Conservation (phyloP, 2,113 vertebrate genomes). For the Hippopotamus amphibius region DNA sequence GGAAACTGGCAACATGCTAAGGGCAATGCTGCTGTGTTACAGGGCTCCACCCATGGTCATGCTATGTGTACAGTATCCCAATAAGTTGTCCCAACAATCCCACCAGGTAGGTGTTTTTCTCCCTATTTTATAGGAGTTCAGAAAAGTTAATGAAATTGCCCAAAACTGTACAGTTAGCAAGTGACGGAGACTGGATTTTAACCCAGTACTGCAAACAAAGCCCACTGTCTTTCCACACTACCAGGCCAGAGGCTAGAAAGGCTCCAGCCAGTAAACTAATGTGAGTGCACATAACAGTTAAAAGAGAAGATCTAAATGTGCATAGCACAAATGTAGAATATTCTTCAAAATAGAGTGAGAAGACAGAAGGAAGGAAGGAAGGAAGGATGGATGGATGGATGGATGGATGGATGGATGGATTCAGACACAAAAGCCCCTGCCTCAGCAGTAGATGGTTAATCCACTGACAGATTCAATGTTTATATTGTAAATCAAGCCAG, state of each 20-base stretch:
- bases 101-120: not conserved
- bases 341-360: slow-evolving; percentile 17
- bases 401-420: not conserved
- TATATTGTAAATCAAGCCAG: not conserved
- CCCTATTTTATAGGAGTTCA: not conserved
- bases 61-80: not conserved
- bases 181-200: not conserved
- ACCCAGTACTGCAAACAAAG: not conserved
- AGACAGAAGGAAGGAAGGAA: not conserved
- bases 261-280: not conserved
- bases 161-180: not conserved
- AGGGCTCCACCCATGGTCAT: not conserved
- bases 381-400: not conserved
- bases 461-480: not conserved
- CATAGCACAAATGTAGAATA: not conserved
- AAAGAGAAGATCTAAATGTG: not conserved
- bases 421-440: not conserved
- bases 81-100: not conserved
- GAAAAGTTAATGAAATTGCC: not conserved
- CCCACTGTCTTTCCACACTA: not conserved
- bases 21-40: not conserved
- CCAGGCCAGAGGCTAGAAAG: not conserved
- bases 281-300: not conserved
- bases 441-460: not conserved
- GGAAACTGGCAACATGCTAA: not conserved